Evolutionary conservation across 2,888 invertebrate species (phyloP), one percentile per base, ranked within the genome.

Genomic region (Melinaea marsaeus): DNA sequence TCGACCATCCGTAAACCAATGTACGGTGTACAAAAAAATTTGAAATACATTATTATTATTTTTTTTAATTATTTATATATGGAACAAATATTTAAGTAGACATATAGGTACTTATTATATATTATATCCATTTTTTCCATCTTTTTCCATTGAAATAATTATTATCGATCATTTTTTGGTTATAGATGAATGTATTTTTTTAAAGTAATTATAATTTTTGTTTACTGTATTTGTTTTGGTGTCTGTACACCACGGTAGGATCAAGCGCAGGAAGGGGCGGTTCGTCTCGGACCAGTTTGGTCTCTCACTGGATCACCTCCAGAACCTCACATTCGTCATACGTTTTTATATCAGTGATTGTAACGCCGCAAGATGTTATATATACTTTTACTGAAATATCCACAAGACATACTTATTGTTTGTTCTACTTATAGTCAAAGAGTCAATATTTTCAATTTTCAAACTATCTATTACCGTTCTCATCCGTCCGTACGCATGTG

Each of bases 191-290:
- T 13, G 22, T 42, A 22, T 48, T 57, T 22, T 42, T 51, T 45
- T 57, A 55, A 54, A 45, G 13, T 22, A 34, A 54, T 33, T 33
- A n/a, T 47, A 55, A 45, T 62, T 62, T 45, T 60, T 37, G 58
- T 42, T 13, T 54, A 6, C 13, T 42, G 32, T 33, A 42, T 34
- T 60, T 63, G 55, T 64, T 69, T 60, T 78, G 76, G 76, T 71
- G 68, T 71, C 80, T 59, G 68, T 82, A 79, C 78, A 34, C 60
- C 33, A 33, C 34, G 13, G 66, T 57, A 63, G 66, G 66, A 72
- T 71, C 73, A 75, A 73, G 70, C 83, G 83, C 85, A 86, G 88
- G 86, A 87, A 86, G 86, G 85, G 89, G 90, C 88, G 88, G 84
- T 78, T 79, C 78, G 65, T 71, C 83, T 78, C 75, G 83, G 84